Evolutionary conservation across 1,140 invertebrate species (phyloP).

Genomic region (Bombus fervidus): DNA sequence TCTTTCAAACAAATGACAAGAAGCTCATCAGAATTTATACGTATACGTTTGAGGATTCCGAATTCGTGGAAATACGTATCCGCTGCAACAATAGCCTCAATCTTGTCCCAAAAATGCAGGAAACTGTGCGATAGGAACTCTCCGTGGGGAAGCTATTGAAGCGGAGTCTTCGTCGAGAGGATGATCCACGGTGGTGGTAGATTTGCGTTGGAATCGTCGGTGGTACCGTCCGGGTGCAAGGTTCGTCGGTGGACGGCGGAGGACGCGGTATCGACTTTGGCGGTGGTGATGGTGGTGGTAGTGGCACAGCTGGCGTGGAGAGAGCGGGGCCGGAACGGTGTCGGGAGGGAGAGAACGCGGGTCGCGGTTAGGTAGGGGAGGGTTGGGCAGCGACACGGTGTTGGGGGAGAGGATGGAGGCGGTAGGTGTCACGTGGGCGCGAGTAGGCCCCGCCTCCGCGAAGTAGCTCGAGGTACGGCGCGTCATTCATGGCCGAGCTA

Average conservation of each 20-base stretch:
- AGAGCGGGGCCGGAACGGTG: neutral
- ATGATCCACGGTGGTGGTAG: neutral
- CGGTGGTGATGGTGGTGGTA: neutral
- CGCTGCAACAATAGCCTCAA: too few species aligned
- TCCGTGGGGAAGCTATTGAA: neutral
- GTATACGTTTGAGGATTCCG: too few species aligned
- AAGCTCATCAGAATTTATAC: too few species aligned
- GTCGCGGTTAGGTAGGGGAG: slow-evolving; percentile 23
- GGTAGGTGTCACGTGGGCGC: slow-evolving; percentile 78
- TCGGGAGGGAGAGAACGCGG: slow-evolving; percentile 23
- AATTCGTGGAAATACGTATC: too few species aligned
- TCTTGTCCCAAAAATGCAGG: neutral
- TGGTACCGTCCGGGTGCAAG: neutral
- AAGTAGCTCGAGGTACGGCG: slow-evolving; percentile 72
- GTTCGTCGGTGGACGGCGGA: neutral
- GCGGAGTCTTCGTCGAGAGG: too few species aligned
- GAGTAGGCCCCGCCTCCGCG: slow-evolving; percentile 78
- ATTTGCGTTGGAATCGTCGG: neutral
- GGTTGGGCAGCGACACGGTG: slow-evolving; percentile 22
- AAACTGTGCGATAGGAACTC: neutral
- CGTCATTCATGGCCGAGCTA: slow-evolving; percentile 82
- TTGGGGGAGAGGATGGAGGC: slow-evolving; percentile 67
- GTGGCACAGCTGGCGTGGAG: slow-evolving; percentile 24
- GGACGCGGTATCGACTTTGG: slow-evolving; percentile 22
- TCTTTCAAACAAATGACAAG: too few species aligned